Base-by-base conservation (phyloP, 2,888 invertebrate genomes). In the Scaptodrosophila latifasciaeformis region DNA sequence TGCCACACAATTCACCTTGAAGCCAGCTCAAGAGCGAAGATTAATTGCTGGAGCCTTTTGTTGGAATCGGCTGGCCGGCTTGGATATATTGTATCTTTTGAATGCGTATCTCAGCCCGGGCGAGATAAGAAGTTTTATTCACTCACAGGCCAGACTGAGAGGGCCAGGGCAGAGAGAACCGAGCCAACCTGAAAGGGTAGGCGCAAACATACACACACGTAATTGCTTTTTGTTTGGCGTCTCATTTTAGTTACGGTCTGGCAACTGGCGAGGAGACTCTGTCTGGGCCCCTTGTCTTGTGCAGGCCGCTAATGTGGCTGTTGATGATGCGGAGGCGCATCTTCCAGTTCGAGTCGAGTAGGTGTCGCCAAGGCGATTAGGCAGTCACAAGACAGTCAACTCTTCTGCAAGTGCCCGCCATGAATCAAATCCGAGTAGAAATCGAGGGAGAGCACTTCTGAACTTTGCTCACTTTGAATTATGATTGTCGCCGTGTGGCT, bases 241-340 rank as follows among this genome's bases (percentile, higher is more conserved):
- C 77, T 79, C 79, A 79, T 76, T 79, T 74, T 79, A 74, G 79
- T 79, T 74, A 76, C 76, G 76, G 78, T 72, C 76, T 76, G 65
- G 58, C 58, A 62, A 64, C 57, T 55, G 56, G 35, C 60, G 47
- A 40, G 45, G 31, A 46, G 42, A 44, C 15, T 42, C 13, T 24
- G 37, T 52, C 47, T 39, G 12, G 53, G 49, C 42, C 44, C 47
- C 47, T 67, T 67, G 70, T 62, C 17, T 37, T 37, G 37, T 37
- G 44, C 47, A 43, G 42, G 55, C 44, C 44, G 13, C 2, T 34
- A 30, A 21, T 48, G 18, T 6, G 17, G 18, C 29, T 42, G 42
- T 18, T 29, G 37, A 2, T 17, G 43, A 13, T 46, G 27, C 18
- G 13, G 30, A 49, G 46, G 24, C 64, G 72, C 69, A 76, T 69